Evolutionary conservation across 2,888 invertebrate species (phyloP).

Genomic region (Bhutanitis thaidina): DNA sequence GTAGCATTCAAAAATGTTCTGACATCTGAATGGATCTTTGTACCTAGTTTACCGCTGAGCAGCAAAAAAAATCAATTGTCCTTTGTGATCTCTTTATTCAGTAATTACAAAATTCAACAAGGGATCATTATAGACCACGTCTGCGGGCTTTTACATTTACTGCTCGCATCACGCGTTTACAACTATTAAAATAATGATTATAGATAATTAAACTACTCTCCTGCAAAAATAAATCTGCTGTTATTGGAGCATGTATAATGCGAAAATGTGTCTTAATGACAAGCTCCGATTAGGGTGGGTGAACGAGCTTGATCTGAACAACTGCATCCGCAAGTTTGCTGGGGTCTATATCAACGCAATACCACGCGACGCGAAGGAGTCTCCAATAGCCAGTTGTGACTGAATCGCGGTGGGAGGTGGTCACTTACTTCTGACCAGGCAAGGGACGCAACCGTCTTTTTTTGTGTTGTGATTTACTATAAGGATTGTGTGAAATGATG

Average conservation of each 20-base stretch:
- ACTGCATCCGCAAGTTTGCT: conserved; percentile 38
- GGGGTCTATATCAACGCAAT: conserved; percentile 49
- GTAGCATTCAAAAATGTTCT: background rate
- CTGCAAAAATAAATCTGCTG: conserved; percentile 13
- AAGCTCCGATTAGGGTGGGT: conserved; percentile 4
- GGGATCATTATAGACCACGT: conserved; percentile 27
- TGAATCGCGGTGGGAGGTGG: conserved; percentile 43
- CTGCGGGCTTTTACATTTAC: conserved; percentile 23
- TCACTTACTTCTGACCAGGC: conserved; percentile 33
- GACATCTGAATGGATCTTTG: background rate
- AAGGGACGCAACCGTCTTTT: conserved; percentile 13
- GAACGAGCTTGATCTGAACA: background rate
- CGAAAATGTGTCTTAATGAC: conserved; percentile 15
- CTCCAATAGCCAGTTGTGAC: conserved; percentile 42
- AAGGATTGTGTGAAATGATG: conserved; percentile 63
- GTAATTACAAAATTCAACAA: conserved; percentile 17
- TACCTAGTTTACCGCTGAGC: background rate
- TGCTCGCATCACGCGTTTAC: conserved; percentile 18
- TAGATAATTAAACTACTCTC: conserved; percentile 17
- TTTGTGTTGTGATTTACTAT: conserved; percentile 47
- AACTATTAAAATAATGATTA: conserved; percentile 24
- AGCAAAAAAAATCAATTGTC: conserved; percentile 14
- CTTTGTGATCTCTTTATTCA: conserved; percentile 1
- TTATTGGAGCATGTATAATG: background rate
- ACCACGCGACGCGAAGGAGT: conserved; percentile 40